Percentiles rank a stretch among this genome's conserved stretches.
These are phyloP conservation scores for Engystomops pustulosus DNA, from an alignment of 2,113 vertebrate genomes.

Conservation along the genomic window DNA sequence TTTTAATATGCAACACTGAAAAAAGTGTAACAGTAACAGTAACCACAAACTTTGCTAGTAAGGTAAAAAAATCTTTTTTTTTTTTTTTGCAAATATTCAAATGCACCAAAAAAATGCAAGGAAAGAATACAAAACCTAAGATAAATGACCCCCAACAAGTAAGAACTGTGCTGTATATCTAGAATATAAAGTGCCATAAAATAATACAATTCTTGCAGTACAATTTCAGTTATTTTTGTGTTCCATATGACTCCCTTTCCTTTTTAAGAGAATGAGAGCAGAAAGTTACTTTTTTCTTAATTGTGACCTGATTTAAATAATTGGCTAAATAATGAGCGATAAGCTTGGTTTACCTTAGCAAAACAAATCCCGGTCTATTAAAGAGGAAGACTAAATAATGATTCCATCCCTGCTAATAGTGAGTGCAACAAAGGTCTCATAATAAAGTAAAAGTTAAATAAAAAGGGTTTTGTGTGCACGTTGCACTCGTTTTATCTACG, in stretches of 20 bases:
- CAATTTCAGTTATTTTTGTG: neutral
- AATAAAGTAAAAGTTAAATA: neutral
- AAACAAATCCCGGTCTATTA: neutral
- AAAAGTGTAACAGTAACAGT: no score
- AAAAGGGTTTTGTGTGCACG: no score
- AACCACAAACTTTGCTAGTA: no score
- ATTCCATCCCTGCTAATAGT: neutral
- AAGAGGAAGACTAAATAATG: neutral
- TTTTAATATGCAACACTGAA: no score
- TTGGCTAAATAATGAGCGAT: neutral
- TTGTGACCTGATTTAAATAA: slow-evolving; percentile 4
- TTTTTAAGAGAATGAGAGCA: no score
- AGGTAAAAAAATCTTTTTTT: no score
- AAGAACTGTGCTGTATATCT: no score
- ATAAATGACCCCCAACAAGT: no score
- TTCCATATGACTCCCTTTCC: neutral
- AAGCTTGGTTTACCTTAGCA: neutral
- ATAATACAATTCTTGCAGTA: neutral
- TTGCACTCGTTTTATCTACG: neutral
- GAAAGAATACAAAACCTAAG: no score
- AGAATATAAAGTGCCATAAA: no score
- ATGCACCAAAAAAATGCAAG: no score
- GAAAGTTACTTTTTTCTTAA: neutral
- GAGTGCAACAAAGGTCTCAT: neutral
- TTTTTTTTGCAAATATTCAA: no score